Evolutionary conservation across 2,113 vertebrate species (phyloP).

Genomic region (Hyperopisus bebe): DNA sequence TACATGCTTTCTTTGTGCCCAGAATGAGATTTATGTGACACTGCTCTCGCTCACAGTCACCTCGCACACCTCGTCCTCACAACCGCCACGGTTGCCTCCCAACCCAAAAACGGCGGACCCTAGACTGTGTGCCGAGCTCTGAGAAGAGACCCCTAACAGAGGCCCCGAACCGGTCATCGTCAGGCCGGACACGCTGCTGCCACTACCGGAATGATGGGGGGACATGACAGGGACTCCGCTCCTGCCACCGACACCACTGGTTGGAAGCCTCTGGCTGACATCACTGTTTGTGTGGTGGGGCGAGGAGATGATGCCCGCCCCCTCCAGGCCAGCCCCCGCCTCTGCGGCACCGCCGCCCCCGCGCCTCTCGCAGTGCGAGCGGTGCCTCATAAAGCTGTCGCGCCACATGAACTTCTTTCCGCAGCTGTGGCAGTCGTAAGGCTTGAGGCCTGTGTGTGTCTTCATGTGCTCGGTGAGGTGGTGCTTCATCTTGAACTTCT

Average conservation of each 20-base stretch:
- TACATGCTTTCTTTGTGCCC: neutral
- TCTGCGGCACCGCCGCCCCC: slow-evolving; percentile 41
- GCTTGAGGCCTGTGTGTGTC: slow-evolving; percentile 86
- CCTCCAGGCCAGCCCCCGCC: slow-evolving; percentile 30
- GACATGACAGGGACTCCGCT: slow-evolving; percentile 40
- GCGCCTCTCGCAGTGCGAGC: slow-evolving; percentile 77
- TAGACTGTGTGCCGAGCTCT: slow-evolving; percentile 37
- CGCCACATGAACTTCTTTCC: slow-evolving; percentile 93
- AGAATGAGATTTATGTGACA: slow-evolving; percentile 44
- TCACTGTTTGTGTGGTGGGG: slow-evolving; percentile 49
- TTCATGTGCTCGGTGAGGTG: slow-evolving; percentile 95
- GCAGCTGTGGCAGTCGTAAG: slow-evolving; percentile 77
- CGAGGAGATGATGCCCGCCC: slow-evolving; percentile 41
- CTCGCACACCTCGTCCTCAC: slow-evolving; percentile 54
- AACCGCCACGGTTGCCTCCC: slow-evolving; percentile 37
- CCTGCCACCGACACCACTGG: slow-evolving; percentile 20
- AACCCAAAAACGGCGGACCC: slow-evolving; percentile 47
- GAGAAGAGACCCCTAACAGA: slow-evolving; percentile 42
- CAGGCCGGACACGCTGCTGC: slow-evolving; percentile 25
- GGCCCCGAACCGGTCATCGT: slow-evolving; percentile 33
- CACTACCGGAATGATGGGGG: slow-evolving; percentile 35
- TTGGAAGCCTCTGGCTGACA: slow-evolving; percentile 27
- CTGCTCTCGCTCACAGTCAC: slow-evolving; percentile 50
- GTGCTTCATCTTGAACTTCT: slow-evolving; percentile 96
- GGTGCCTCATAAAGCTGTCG: slow-evolving; percentile 87